Evolutionary conservation across 2,888 invertebrate species (phyloP).

Genomic region (Sylvicola cinctus): DNA sequence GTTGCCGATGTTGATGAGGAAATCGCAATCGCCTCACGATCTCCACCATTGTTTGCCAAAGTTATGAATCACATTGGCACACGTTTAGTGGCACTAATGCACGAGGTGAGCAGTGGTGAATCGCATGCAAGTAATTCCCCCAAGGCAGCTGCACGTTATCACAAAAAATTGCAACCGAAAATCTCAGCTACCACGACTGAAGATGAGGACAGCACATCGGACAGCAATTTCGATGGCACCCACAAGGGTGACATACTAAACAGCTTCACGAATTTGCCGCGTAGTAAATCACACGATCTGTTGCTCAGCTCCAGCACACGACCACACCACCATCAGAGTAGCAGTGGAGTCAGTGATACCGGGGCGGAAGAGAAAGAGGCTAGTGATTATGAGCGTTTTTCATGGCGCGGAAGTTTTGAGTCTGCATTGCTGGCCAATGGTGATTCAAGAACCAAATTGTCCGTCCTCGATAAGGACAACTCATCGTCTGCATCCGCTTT

Average conservation of each 20-base stretch:
- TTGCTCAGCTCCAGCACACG: conserved; percentile 40
- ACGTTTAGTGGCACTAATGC: conserved; percentile 71
- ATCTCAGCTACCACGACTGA: conserved; percentile 27
- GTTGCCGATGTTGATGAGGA: conserved; percentile 27
- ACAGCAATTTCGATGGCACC: conserved; percentile 25
- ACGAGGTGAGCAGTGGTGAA: conserved; percentile 68
- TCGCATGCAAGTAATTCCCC: conserved; percentile 40
- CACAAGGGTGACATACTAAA: conserved; percentile 12
- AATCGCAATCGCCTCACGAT: conserved; percentile 34
- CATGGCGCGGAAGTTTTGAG: conserved; percentile 84
- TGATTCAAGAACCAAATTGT: conserved; percentile 61
- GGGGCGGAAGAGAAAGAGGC: conserved; percentile 44
- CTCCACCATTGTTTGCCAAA: conserved; percentile 71
- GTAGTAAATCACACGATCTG: conserved; percentile 68
- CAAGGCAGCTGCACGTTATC: conserved; percentile 28
- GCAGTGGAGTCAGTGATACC: conserved; percentile 30
- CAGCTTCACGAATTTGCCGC: conserved; percentile 37
- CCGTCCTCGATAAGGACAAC: conserved; percentile 40
- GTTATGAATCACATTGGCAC: conserved; percentile 86
- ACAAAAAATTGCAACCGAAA: conserved; percentile 33
- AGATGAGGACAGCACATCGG: conserved; percentile 37
- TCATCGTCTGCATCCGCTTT: conserved; percentile 41
- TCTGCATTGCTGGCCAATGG: conserved; percentile 68
- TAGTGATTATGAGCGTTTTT: conserved; percentile 75
- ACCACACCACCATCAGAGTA: conserved; percentile 26